A percentile compares a stretch with the other conserved stretches of the same genome.
Evolutionary conservation across 1,140 invertebrate species (phyloP).

Genomic region (Bombus superbus): DNA sequence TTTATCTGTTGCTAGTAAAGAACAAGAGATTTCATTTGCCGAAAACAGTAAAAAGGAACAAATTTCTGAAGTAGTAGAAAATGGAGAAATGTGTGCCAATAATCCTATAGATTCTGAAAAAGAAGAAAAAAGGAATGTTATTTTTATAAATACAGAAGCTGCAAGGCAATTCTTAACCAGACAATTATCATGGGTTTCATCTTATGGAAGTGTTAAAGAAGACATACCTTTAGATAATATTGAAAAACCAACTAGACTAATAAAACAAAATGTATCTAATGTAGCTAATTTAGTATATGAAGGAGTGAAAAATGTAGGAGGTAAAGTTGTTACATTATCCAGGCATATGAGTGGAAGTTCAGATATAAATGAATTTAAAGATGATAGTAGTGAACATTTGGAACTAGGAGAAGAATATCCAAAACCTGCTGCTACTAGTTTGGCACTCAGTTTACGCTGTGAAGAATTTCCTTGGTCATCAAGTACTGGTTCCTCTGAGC

Average conservation of each 20-base stretch:
- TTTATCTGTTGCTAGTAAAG: conserved; percentile 80
- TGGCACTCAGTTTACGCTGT: conserved; percentile 77
- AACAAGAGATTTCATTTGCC: conserved; percentile 66
- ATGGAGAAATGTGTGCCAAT: conserved; percentile 75
- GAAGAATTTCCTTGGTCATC: conserved; percentile 83
- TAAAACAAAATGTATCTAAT: conserved; percentile 89
- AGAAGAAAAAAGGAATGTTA: conserved; percentile 86
- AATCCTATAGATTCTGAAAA: conserved; percentile 78
- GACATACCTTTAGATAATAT: conserved; percentile 86
- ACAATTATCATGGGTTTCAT: conserved; percentile 89
- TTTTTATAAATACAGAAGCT: conserved; percentile 88
- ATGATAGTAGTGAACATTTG: conserved; percentile 83
- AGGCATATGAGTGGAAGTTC: conserved; percentile 89
- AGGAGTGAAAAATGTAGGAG: conserved; percentile 89
- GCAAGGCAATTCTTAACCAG: conserved; percentile 88
- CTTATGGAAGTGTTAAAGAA: conserved; percentile 84
- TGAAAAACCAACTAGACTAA: conserved; percentile 86
- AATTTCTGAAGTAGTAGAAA: conserved; percentile 66
- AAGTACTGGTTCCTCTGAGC: conserved; percentile 83
- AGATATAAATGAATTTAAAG: conserved; percentile 84
- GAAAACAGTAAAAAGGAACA: conserved; percentile 63
- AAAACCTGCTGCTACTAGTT: conserved; percentile 79
- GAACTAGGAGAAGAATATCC: conserved; percentile 82
- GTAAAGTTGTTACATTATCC: conserved; percentile 88
- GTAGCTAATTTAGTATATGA: conserved; percentile 89